Base-by-base conservation (phyloP, 2,888 invertebrate species). In the Himalopsyche anomala region DNA sequence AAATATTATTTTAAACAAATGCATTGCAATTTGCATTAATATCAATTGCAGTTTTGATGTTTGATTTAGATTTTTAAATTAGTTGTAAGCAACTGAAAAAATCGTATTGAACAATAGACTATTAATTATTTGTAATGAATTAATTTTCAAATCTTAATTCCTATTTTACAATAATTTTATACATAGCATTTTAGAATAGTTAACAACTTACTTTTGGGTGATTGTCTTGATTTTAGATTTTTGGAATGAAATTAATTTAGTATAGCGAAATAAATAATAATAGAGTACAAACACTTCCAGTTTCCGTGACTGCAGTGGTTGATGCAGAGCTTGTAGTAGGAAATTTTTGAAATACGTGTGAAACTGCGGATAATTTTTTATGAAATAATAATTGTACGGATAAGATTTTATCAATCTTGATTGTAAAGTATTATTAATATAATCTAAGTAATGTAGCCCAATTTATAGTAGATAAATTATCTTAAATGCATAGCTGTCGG, bases 401-500 rank as follows among this genome's bases (percentile, higher is more conserved):
- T 36, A 11, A 45, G 8, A 45, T 69, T 36, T 36, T 38, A 12
- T 74, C 74, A 36, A 74, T 74, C 74, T 36, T 38, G 74, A 36
- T 12, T 36, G 36, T 74, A 74, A 74, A 74, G 74, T 36, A 36
- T 74, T 74, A 38, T 74, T 74, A 74, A 36, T 36, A 36, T 36
- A 36, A 74, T 74, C 38, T 74, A 74, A 69, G 28, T 8, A 36
- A 69, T 28, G 38, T 36, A 74, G 74, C 36, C 74, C 19, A 36
- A 74, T 74, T 15, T 38, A 36, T 38, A 74, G 38, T 5, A 28
- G 5, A 69, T 5, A 69, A 45, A 45, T 45, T n/a, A 28, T 69
- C 69, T 69, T 74, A 36, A 36, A 74, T 51, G 15, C 12, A 51
- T 74, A 74, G 38, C 74, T 74, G 74, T 74, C 36, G 74, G 74